A percentile compares a stretch with the other conserved stretches of the same genome.
These are phyloP conservation scores for Diphyllodes magnificus DNA, from an alignment of 2,113 vertebrate genomes.

Conservation along the genomic window DNA sequence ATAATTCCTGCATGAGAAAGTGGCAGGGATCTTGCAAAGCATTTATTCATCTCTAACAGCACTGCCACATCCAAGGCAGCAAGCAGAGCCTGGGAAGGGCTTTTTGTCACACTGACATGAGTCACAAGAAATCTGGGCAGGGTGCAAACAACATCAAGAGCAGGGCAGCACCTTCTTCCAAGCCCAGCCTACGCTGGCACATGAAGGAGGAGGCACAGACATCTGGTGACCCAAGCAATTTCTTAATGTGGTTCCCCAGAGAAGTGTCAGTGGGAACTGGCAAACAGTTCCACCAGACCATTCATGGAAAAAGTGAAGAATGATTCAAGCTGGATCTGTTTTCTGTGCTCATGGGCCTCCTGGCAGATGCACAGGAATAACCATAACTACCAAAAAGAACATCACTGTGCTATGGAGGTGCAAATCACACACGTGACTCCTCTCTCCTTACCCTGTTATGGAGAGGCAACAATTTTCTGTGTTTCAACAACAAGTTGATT, in stretches of 20 bases:
- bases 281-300: background rate
- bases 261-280: background rate
- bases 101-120: background rate
- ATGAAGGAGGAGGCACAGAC: background rate
- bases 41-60: background rate
- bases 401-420: background rate
- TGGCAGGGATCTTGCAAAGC: background rate
- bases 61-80: background rate
- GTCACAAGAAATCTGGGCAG: background rate
- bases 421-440: background rate
- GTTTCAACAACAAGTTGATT: background rate
- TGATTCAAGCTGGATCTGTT: background rate
- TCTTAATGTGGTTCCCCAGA: background rate
- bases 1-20: background rate
- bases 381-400: background rate
- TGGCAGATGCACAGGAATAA: background rate
- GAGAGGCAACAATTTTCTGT: background rate
- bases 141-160: background rate
- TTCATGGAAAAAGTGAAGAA: background rate
- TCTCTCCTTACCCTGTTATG: background rate
- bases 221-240: background rate
- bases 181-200: background rate
- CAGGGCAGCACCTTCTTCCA: background rate
- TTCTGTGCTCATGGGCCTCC: rapidly evolving
- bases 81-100: background rate